Percentiles rank a stretch among this genome's conserved stretches.
phyloP scores from a whole-genome alignment of 2,797 vertebrate species.

The Ataeniobius toweri region DNA sequence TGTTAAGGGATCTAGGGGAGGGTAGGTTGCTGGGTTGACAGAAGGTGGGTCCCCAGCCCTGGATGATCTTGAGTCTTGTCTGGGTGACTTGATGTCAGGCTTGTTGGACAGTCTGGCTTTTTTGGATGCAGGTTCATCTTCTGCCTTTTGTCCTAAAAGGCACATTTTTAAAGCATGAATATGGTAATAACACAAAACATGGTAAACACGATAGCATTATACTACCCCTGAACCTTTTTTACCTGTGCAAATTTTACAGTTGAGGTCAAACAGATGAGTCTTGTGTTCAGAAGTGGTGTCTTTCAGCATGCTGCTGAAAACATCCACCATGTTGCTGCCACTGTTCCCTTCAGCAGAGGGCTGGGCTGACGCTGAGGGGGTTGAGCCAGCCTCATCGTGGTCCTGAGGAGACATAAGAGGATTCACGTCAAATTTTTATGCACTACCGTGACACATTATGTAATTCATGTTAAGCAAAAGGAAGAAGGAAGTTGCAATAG shows the following conservation, averaged over 20 bases:
- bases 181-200: not conserved
- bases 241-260: constrained; percentile 99
- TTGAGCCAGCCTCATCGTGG: constrained; percentile 82
- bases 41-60: constrained; percentile 58
- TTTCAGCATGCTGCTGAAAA: constrained; percentile 94
- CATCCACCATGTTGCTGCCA: constrained; percentile 79
- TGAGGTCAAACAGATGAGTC: constrained; percentile 96
- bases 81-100: constrained; percentile 77
- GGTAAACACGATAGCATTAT: not conserved
- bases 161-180: constrained; percentile 1
- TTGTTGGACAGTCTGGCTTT: constrained; percentile 87
- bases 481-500: constrained; percentile 21
- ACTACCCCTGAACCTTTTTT: constrained; percentile 25
- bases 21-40: constrained; percentile 42
- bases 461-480: constrained; percentile 7
- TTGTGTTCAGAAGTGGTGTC: constrained; percentile 95
- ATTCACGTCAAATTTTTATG: not conserved
- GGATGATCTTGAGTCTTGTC: constrained; percentile 75
- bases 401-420: constrained; percentile 76
- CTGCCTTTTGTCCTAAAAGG: constrained; percentile 87
- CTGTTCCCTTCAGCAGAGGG: constrained; percentile 57
- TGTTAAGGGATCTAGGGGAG: constrained; percentile 44
- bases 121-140: constrained; percentile 89
- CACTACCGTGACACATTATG: not conserved
- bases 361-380: constrained; percentile 53